These are phyloP conservation scores for Onychostruthus taczanowskii DNA, from an alignment of 2,113 vertebrate genomes.

Conservation along the genomic window DNA sequence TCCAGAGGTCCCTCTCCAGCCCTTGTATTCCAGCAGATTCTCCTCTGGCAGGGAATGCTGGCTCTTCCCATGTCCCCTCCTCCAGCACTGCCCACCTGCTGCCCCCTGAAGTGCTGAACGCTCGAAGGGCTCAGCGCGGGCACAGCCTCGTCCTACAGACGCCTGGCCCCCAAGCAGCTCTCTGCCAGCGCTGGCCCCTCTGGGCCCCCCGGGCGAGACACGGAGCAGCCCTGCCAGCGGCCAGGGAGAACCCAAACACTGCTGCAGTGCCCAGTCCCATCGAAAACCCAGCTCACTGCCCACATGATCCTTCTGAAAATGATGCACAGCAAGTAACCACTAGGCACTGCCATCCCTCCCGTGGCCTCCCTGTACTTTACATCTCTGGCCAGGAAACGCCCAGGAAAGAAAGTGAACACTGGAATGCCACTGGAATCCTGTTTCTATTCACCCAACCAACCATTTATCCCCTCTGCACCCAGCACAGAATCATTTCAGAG, in stretches of 20 bases:
- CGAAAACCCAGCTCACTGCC: no score
- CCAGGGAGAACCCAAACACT: not conserved
- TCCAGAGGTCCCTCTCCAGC: not conserved
- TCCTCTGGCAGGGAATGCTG: accelerated
- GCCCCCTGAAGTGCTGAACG: not conserved
- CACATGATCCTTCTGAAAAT: not conserved
- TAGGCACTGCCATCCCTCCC: not conserved
- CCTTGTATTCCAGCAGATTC: not conserved
- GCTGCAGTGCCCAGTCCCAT: not conserved
- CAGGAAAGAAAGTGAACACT: not conserved
- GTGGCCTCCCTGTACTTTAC: not conserved
- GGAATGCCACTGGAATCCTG: not conserved
- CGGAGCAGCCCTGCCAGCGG: not conserved
- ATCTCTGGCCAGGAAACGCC: not conserved
- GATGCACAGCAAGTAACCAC: not conserved
- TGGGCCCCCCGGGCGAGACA: not conserved
- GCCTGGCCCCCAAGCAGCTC: not conserved
- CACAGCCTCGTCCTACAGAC: not conserved
- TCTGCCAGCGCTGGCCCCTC: not conserved
- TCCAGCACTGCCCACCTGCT: not conserved
- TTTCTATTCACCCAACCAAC: not conserved
- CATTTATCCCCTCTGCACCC: not conserved
- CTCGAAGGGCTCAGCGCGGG: not conserved
- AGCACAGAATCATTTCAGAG: not conserved
- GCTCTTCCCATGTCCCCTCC: not conserved